These are phyloP conservation scores for Drosophila elegans DNA, from an alignment of 1,140 invertebrate genomes.

Conservation along the genomic window DNA sequence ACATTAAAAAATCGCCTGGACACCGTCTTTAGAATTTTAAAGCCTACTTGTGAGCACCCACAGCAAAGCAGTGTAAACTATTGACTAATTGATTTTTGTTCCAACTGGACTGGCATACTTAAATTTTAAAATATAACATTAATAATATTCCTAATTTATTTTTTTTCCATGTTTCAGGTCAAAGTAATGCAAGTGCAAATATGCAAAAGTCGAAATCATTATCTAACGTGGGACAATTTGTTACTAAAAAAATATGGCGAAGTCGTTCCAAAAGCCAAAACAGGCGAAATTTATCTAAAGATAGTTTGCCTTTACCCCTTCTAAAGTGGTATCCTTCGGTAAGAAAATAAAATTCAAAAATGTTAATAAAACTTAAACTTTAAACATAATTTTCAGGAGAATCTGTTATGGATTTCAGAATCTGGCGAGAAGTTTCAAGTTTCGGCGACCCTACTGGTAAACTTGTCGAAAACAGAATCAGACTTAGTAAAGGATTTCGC, in stretches of 20 bases:
- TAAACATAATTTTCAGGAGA: constrained; percentile 87
- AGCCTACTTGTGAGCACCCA: too few relatives aligned
- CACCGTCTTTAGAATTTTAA: too few relatives aligned
- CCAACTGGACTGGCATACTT: too few relatives aligned
- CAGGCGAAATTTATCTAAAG: constrained; percentile 82
- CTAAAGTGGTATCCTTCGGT: constrained; percentile 90
- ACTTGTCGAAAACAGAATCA: constrained; percentile 92
- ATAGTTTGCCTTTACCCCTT: constrained; percentile 68
- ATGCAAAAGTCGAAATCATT: constrained; percentile 96
- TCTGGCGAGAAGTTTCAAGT: constrained; percentile 91
- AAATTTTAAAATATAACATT: too few relatives aligned
- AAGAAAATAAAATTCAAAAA: constrained; percentile 74
- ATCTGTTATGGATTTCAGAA: constrained; percentile 93
- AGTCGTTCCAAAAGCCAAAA: constrained; percentile 92
- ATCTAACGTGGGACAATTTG: constrained; percentile 93
- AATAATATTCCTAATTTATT: neutral
- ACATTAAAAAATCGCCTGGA: too few relatives aligned
- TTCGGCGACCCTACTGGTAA: constrained; percentile 89
- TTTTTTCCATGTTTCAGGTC: constrained; percentile 37
- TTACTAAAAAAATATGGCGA: constrained; percentile 93
- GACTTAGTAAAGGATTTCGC: constrained; percentile 93
- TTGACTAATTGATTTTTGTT: too few relatives aligned
- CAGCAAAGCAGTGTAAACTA: too few relatives aligned
- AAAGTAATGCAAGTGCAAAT: constrained; percentile 76
- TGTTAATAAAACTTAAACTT: neutral